A percentile compares a stretch with the other conserved stretches of the same genome.
These are phyloP conservation scores for Hyalella azteca DNA, from an alignment of 2,888 invertebrate species.

Conservation along the genomic window DNA sequence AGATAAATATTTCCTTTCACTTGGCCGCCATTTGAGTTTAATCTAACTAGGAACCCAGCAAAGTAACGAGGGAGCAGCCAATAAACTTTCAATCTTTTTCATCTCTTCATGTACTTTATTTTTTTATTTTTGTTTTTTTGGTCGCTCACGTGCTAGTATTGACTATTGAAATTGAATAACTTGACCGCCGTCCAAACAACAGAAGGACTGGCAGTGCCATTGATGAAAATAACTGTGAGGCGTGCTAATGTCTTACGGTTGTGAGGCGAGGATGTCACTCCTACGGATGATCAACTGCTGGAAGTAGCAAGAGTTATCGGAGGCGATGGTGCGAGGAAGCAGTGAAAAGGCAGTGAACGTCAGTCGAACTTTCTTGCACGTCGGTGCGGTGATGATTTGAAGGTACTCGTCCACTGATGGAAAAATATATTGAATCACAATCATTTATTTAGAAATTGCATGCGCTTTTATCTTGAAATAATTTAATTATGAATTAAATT, in stretches of 20 bases:
- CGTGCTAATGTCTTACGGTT: neutral
- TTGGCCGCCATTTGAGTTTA: neutral
- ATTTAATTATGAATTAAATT: neutral
- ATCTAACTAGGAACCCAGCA: neutral
- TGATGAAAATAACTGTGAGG: neutral
- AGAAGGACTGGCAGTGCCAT: neutral
- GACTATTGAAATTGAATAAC: neutral
- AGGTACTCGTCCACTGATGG: neutral
- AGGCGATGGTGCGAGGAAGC: neutral
- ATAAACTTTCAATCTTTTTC: no score
- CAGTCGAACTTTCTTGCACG: neutral
- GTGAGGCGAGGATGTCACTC: neutral
- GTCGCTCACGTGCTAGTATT: neutral
- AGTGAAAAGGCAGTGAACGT: neutral
- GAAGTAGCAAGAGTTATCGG: neutral
- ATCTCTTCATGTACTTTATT: neutral
- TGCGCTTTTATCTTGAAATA: neutral
- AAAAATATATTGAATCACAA: neutral
- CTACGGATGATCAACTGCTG: neutral
- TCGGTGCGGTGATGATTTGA: neutral
- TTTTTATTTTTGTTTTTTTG: neutral
- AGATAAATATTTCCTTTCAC: neutral
- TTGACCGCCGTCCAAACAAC: neutral
- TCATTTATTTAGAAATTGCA: neutral
- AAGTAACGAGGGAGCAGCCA: no score